phyloP scores from a whole-genome alignment of 35 echinoderm and acorn worm genomes.

The Lytechinus variegatus region DNA sequence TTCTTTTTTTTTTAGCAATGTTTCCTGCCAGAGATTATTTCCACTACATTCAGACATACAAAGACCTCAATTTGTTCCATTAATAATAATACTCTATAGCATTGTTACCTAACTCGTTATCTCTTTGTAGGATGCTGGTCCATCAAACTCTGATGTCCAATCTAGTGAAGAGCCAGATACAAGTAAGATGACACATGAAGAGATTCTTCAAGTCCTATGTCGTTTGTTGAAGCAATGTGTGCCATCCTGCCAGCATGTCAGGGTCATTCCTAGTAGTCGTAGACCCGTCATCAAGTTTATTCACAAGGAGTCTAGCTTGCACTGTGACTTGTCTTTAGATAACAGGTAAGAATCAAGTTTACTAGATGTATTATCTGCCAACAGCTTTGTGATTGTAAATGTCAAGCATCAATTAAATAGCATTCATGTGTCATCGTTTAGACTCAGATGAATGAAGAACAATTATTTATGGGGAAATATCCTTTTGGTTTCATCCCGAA shows the following conservation, averaged over 20 bases:
- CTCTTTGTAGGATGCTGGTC: background rate
- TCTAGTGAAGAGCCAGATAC: background rate
- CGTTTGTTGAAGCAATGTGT: slow-evolving; percentile 82
- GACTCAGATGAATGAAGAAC: too few relatives aligned
- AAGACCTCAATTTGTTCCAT: background rate
- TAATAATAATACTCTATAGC: background rate
- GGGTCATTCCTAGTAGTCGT: slow-evolving; percentile 66
- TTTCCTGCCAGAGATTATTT: too few relatives aligned
- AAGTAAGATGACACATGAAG: slow-evolving; percentile 44
- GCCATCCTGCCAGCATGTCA: slow-evolving; percentile 77
- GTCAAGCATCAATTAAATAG: background rate
- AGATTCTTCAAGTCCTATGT: slow-evolving; percentile 66
- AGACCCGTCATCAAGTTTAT: slow-evolving; percentile 87
- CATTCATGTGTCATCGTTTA: too few relatives aligned
- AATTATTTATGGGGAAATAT: too few relatives aligned
- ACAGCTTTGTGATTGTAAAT: background rate
- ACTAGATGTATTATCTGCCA: background rate
- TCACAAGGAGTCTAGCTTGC: slow-evolving; percentile 81
- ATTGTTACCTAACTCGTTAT: background rate
- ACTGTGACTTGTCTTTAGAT: slow-evolving; percentile 84
- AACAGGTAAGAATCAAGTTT: slow-evolving; percentile 73
- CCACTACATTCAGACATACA: too few relatives aligned
- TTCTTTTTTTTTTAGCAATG: too few relatives aligned
- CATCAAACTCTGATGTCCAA: slow-evolving; percentile 29
- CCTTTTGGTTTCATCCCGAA: too few relatives aligned